These are phyloP conservation scores for Malurus cyaneus DNA, from an alignment of 2,113 vertebrate species.

Conservation along the genomic window DNA sequence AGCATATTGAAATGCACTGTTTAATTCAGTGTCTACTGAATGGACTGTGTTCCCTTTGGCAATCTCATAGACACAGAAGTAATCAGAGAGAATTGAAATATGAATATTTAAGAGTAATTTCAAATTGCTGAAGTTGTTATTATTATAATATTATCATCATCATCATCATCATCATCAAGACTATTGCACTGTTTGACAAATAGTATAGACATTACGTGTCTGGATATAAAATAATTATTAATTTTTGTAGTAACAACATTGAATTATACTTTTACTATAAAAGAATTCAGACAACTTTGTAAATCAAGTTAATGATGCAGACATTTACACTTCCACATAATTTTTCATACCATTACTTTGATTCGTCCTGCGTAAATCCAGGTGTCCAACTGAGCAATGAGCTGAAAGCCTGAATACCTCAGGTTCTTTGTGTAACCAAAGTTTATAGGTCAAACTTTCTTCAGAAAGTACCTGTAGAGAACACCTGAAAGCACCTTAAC, in stretches of 20 bases:
- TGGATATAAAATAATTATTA: neutral
- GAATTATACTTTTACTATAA: neutral
- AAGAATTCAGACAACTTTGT: neutral
- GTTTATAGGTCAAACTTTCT: neutral
- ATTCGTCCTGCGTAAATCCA: neutral
- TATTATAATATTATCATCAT: neutral
- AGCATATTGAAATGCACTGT: neutral
- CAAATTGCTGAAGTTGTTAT: neutral
- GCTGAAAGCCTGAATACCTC: neutral
- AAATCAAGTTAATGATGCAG: neutral
- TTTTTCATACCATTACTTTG: neutral
- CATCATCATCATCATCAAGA: neutral
- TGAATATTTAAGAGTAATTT: neutral
- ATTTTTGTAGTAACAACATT: neutral
- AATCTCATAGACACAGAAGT: neutral
- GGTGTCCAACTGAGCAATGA: neutral
- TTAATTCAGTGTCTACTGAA: neutral
- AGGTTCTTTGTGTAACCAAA: neutral
- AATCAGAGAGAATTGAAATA: neutral
- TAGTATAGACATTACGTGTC: neutral
- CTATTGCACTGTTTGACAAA: neutral
- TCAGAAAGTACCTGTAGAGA: neutral
- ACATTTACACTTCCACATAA: neutral
- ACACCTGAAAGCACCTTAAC: neutral
- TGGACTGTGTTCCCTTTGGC: neutral